These are phyloP conservation scores for Ashinkailepas kermadecensis DNA, from an alignment of 2,888 invertebrate genomes.

Conservation along the genomic window DNA sequence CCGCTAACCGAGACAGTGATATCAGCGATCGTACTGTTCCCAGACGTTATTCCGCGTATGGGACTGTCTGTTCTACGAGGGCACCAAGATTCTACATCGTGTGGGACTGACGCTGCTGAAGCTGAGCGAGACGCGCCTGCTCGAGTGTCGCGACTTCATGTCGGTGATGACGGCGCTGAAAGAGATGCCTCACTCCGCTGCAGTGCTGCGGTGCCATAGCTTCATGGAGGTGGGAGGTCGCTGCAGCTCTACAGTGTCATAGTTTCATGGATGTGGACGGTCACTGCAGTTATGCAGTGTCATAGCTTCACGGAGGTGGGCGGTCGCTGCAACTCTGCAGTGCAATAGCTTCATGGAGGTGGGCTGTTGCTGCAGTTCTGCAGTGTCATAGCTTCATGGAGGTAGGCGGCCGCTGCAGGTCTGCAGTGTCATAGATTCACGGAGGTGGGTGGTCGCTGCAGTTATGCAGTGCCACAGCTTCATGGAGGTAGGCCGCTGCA, in stretches of 20 bases:
- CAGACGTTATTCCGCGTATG: constrained; percentile 86
- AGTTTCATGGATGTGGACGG: too few species aligned
- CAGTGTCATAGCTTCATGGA: too few species aligned
- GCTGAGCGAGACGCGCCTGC: constrained; percentile 47
- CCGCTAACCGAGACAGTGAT: neutral
- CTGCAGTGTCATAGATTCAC: too few species aligned
- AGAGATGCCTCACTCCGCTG: constrained; percentile 66
- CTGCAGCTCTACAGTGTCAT: neutral
- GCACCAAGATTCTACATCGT: constrained; percentile 83
- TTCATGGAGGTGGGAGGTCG: constrained; percentile 66
- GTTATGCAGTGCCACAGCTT: too few species aligned
- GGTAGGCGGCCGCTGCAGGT: too few species aligned
- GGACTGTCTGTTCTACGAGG: constrained; percentile 93
- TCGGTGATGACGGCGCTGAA: constrained; percentile 75
- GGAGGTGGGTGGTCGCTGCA: too few species aligned
- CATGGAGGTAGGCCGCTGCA: too few species aligned
- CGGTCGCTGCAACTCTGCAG: constrained; percentile 47
- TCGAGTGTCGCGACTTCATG: constrained; percentile 71
- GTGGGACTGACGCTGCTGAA: constrained; percentile 75
- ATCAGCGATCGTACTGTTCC: constrained; percentile 34
- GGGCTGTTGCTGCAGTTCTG: neutral
- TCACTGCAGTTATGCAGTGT: too few species aligned
- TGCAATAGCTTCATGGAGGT: constrained; percentile 88
- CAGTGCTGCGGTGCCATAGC: constrained; percentile 74
- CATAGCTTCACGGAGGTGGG: too few species aligned